These are phyloP conservation scores for Cremastinae sp. DNA, from an alignment of 2,888 invertebrate species.

Conservation along the genomic window DNA sequence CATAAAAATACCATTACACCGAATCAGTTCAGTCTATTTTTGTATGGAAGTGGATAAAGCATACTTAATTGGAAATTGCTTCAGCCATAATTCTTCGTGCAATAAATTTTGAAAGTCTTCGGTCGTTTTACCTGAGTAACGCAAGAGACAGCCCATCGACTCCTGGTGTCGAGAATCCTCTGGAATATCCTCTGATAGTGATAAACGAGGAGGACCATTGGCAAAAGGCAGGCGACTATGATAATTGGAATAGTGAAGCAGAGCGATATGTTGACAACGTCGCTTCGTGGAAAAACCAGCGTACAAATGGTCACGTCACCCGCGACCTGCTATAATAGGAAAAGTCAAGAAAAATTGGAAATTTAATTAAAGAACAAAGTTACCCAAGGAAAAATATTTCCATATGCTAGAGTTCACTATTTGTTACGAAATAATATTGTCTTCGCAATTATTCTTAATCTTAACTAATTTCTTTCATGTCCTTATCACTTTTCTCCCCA, in stretches of 20 bases:
- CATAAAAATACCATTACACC: too few species aligned
- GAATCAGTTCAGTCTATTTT: too few species aligned
- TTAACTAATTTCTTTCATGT: constrained; percentile 16
- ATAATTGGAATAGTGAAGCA: constrained; percentile 81
- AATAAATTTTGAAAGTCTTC: background rate
- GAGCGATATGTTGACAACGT: constrained; percentile 80
- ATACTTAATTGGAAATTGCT: too few species aligned
- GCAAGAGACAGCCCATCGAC: constrained; percentile 81
- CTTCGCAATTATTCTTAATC: background rate
- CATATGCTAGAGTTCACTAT: background rate
- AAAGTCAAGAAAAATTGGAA: constrained; percentile 12
- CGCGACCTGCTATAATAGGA: constrained; percentile 62
- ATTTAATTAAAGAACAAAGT: constrained; percentile 7
- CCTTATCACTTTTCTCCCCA: background rate
- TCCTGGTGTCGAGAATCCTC: constrained; percentile 81
- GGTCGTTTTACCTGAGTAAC: constrained; percentile 75
- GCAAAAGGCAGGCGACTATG: constrained; percentile 81
- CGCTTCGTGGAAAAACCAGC: constrained; percentile 81
- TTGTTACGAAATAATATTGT: background rate
- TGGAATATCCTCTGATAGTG: constrained; percentile 83
- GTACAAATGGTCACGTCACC: constrained; percentile 80
- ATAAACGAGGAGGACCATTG: constrained; percentile 82
- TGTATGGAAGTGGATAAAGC: background rate
- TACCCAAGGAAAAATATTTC: background rate
- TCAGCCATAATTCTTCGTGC: background rate